phyloP scores from a whole-genome alignment of 2,888 invertebrate species.

The Melanostoma mellinum region DNA sequence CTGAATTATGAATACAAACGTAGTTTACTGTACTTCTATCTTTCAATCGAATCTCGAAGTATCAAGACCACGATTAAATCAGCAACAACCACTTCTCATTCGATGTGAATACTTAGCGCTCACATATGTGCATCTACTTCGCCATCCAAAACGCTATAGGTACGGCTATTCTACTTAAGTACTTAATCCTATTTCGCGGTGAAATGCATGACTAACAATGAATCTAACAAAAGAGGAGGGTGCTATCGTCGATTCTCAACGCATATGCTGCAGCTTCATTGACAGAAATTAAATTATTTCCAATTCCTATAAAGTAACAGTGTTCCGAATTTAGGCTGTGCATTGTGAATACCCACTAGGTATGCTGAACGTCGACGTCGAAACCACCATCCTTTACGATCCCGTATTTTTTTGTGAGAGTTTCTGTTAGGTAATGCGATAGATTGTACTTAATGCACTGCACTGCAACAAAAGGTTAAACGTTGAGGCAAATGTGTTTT shows the following conservation, averaged over 20 bases:
- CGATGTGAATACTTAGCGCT: slow-evolving; percentile 13
- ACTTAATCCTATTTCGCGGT: slow-evolving; percentile 70
- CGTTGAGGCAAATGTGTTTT: slow-evolving; percentile 52
- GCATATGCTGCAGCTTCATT: slow-evolving; percentile 43
- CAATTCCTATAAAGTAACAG: slow-evolving; percentile 36
- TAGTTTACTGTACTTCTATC: slow-evolving; percentile 11
- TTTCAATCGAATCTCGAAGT: slow-evolving; percentile 24
- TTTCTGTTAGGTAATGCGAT: slow-evolving; percentile 1
- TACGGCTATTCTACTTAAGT: slow-evolving; percentile 48
- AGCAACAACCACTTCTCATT: slow-evolving; percentile 8
- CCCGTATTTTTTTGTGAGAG: not conserved
- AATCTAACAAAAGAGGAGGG: not conserved
- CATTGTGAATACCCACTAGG: slow-evolving; percentile 19
- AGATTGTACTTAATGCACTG: slow-evolving; percentile 6
- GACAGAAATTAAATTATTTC: slow-evolving; percentile 59
- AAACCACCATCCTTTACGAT: slow-evolving; percentile 15
- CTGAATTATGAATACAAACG: too few species aligned
- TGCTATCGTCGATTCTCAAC: slow-evolving; percentile 40
- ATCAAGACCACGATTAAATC: slow-evolving; percentile 19
- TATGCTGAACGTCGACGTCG: not conserved
- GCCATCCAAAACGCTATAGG: not conserved
- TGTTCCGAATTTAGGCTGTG: slow-evolving; percentile 19
- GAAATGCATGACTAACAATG: slow-evolving; percentile 58
- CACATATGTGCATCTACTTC: not conserved
- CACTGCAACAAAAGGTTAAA: slow-evolving; percentile 55